Conservation (phyloP, 2,888 invertebrate genomes). For the Homarus gammarus region DNA sequence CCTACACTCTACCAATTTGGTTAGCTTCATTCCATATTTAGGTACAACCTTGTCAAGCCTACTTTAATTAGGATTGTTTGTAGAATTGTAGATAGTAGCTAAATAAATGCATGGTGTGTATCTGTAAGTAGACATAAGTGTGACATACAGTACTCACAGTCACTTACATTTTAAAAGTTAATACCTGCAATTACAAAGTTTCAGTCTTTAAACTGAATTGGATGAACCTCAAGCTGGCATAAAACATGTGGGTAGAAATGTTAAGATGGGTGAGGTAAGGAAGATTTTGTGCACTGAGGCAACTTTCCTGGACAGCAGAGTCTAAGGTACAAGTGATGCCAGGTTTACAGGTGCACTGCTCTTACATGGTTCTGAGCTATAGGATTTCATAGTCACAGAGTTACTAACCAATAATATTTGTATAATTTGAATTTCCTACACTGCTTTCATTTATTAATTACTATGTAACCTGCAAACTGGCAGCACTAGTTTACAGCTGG, state of each 20-base stretch:
- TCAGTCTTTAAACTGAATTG: neutral
- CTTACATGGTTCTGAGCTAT: constrained; percentile 35
- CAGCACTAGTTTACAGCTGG: constrained; percentile 63
- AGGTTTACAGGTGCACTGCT: constrained; percentile 36
- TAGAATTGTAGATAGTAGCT: neutral
- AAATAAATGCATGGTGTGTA: constrained; percentile 10
- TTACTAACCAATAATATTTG: neutral
- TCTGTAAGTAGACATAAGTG: neutral
- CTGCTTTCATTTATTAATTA: constrained; percentile 23
- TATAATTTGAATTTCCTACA: neutral
- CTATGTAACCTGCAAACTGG: constrained; percentile 56
- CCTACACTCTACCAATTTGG: constrained; percentile 31
- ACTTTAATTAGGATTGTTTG: neutral
- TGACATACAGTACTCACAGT: constrained; percentile 7
- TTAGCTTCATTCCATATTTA: constrained; percentile 9
- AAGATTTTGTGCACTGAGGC: constrained; percentile 6
- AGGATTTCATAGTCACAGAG: neutral
- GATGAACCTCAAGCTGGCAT: neutral
- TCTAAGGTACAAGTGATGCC: constrained; percentile 63
- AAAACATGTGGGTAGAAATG: constrained; percentile 23
- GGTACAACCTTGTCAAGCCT: constrained; percentile 16
- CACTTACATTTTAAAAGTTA: neutral
- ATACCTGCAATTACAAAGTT: constrained; percentile 24
- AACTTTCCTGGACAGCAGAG: constrained; percentile 48
- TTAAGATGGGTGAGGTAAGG: constrained; percentile 29